Base-by-base conservation (phyloP, 2,888 invertebrate genomes). In the Cerastis leucographa region DNA sequence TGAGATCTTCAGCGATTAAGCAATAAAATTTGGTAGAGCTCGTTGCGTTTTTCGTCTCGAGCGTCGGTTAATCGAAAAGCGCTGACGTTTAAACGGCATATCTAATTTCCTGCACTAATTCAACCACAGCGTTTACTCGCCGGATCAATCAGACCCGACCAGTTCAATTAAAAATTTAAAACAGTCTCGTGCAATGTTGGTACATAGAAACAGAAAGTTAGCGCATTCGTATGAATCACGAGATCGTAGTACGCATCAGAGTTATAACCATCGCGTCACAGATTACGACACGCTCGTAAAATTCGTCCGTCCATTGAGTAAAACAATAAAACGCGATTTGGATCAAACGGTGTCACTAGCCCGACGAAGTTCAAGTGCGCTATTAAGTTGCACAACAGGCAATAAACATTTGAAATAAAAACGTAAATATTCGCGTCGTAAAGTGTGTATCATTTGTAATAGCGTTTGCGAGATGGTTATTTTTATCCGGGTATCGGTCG, bases 341-440 rank as follows among this genome's bases (percentile, higher is more conserved):
- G 93, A 95, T 96, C 96, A 95, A 95, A 95, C 93, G 93, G 95
- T 96, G 96, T 96, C 96, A 96, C 96, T 95, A 94, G 95, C 94
- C 93, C 91, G 88, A 66, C 73, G 83, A 96, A 96, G 96, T 96
- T 96, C 96, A 96, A 96, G 96, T 94, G 91, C 93, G 94, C 94
- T 92, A 95, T 96, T 95, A 96, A 95, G 93, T 96, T 96, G 93
- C 95, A 95, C 94, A 95, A 95, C 95, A 91, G 90, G 93, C 94
- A 91, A 94, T 96, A 96, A 96, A 95, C 93, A 90, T 92, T 93
- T 93, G 93, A 92, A 94, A 95, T 95, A 96, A 96, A 95, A 95
- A 95, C 92, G 93, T 94, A 92, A 94, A 95, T 94, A 94, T 92
- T 91, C 88, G 89, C 91, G 81, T 92, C 92, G 90, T 92, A 91